phyloP scores from a whole-genome alignment of 2,113 vertebrate species.

The Australoheros scitulus region DNA sequence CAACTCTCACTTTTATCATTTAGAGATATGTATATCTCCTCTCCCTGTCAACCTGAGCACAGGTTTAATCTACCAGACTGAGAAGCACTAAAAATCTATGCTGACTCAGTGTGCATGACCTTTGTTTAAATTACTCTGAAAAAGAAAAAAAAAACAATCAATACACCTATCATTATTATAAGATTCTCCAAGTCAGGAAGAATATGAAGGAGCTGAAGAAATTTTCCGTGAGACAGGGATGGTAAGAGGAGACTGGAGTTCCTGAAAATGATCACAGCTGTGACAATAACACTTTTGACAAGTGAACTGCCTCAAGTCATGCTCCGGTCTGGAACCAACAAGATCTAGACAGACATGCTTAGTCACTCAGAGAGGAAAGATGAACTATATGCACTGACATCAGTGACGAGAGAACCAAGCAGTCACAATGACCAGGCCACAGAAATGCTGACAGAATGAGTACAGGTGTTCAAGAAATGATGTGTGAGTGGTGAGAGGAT shows the following conservation, averaged over 20 bases:
- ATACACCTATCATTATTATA: neutral
- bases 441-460: slow-evolving; percentile 34
- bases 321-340: slow-evolving; percentile 23
- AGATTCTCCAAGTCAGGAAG: neutral
- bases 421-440: slow-evolving; percentile 11
- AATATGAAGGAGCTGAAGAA: neutral
- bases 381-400: slow-evolving; percentile 11
- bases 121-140: neutral
- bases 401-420: slow-evolving; percentile 2
- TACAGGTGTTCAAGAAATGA: slow-evolving; percentile 21
- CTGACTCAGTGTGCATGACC: neutral
- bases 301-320: slow-evolving; percentile 27
- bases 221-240: neutral
- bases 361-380: slow-evolving; percentile 21
- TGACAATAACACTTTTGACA: slow-evolving; percentile 22
- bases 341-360: slow-evolving; percentile 32
- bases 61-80: neutral
- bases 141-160: neutral
- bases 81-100: neutral
- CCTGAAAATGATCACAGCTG: slow-evolving; percentile 20
- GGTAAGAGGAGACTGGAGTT: slow-evolving; percentile 10
- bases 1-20: neutral
- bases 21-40: neutral
- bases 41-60: neutral
- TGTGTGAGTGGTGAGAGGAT: slow-evolving; percentile 17